phyloP scores from a whole-genome alignment of 1,140 invertebrate genomes.

The Wiebesia pumilae region DNA sequence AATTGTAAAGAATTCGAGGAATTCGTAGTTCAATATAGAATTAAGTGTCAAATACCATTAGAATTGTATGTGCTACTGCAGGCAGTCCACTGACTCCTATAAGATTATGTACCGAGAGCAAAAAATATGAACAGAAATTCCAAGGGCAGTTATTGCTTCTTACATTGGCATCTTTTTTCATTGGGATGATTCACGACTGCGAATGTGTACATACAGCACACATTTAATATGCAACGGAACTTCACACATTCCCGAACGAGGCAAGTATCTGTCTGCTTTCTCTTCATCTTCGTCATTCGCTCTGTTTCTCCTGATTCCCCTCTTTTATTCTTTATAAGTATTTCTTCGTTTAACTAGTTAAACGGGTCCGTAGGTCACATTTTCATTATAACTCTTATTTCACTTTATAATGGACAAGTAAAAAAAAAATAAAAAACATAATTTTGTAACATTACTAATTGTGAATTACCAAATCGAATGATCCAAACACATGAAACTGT shows the following conservation, averaged over 20 bases:
- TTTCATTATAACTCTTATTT: neutral
- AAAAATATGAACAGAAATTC: neutral
- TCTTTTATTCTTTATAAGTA: neutral
- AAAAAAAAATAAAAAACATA: neutral
- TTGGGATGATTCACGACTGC: neutral
- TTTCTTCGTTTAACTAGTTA: neutral
- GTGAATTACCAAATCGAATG: too few species aligned
- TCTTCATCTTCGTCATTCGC: conserved; percentile 54
- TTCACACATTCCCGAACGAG: conserved; percentile 55
- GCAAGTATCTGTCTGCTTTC: conserved; percentile 49
- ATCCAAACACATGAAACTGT: too few species aligned
- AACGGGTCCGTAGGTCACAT: neutral
- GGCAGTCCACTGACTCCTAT: neutral
- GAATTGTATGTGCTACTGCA: neutral
- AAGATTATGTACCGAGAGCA: neutral
- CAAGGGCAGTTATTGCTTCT: conserved; percentile 30
- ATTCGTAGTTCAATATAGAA: conserved; percentile 15
- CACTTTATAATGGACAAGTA: neutral
- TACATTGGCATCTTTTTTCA: conserved; percentile 1
- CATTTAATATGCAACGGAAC: conserved; percentile 54
- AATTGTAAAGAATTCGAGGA: neutral
- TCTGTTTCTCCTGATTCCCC: conserved; percentile 43
- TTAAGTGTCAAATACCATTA: neutral
- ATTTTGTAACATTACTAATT: too few species aligned
- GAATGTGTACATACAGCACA: neutral